Base-by-base conservation (phyloP, 1,140 invertebrate genomes). In the Leptestheria dahalacensis region DNA sequence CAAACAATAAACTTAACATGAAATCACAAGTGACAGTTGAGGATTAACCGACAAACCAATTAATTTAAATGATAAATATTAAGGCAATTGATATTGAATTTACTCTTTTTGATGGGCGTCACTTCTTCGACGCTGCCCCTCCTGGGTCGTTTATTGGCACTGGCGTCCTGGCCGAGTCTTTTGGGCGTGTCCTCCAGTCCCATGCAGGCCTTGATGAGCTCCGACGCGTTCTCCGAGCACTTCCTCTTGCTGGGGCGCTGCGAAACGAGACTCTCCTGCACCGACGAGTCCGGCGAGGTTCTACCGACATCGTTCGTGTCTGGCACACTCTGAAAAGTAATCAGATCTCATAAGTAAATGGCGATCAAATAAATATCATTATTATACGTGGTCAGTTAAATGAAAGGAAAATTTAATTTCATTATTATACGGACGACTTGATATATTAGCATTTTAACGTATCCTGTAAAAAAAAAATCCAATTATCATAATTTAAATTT, bases 151-250 rank as follows among this genome's bases (percentile, higher is more conserved):
- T 12, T 26, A n/a, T 55, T 18, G 49, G 18, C 48, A 48, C 26
- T 54, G 52, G n/a, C 18, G 21, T 51, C 51, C 20, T 60, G 29
- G 51, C 47, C n/a, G 12, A 28, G 48, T 33, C 60, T 64, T 41
- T 57, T 65, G 9, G 71, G 70, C 47, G 63, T 66, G 64, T 79
- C 78, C 60, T 81, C 79, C 26, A 82, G 72, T 48, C 79, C 81
- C 73, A 82, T 82, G 66, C 80, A 82, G 59, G 77, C 79, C 69
- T 83, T 82, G 55, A 82, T 81, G 41, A 82, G 68, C 70, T 82
- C 81, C 23, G 76, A 77, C 41, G 80, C 79, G 68, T 81, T 82
- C 65, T 83, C 82, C 26, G 78, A 80, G 65, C 77, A 81, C 72
- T 83, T 82, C 65, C 82, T 70, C 69, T 82, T 82, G 63, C 74